These are phyloP conservation scores for Suillia variegata DNA, from an alignment of 2,888 invertebrate species.

Conservation along the genomic window DNA sequence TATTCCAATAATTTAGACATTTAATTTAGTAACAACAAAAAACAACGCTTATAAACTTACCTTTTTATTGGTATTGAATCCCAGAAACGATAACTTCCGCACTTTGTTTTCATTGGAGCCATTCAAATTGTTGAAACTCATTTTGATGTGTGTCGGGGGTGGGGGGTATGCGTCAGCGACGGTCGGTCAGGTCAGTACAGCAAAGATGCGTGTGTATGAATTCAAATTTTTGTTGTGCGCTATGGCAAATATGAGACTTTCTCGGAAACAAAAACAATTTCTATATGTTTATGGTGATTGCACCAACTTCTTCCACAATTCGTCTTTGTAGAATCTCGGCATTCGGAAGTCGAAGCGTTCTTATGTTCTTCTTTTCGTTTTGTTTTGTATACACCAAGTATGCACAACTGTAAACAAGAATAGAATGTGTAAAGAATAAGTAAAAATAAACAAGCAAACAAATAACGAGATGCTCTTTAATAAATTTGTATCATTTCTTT, in stretches of 20 bases:
- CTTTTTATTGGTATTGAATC: constrained; percentile 67
- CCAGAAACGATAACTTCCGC: constrained; percentile 76
- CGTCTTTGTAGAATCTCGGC: constrained; percentile 51
- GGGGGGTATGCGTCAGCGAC: no score
- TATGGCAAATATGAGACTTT: not conserved
- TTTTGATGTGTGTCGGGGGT: no score
- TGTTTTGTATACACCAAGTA: no score
- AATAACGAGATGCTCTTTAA: constrained; percentile 15
- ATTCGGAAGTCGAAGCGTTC: constrained; percentile 36
- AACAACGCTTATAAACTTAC: constrained; percentile 44
- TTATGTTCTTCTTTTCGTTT: no score
- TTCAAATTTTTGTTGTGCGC: not conserved
- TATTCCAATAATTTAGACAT: no score
- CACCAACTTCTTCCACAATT: constrained; percentile 34
- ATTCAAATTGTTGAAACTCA: constrained; percentile 57
- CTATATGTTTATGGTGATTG: constrained; percentile 29
- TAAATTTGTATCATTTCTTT: not conserved
- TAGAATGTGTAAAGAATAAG: constrained; percentile 20
- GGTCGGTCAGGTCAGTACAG: no score
- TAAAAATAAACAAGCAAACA: constrained; percentile 21
- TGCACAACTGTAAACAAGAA: constrained; percentile 4
- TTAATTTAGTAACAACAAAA: not conserved
- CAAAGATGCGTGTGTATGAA: no score
- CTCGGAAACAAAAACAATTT: constrained; percentile 3
- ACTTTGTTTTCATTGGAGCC: constrained; percentile 63